Base-by-base conservation (phyloP, 2,888 invertebrate genomes). In the Hypercompe scribonia region DNA sequence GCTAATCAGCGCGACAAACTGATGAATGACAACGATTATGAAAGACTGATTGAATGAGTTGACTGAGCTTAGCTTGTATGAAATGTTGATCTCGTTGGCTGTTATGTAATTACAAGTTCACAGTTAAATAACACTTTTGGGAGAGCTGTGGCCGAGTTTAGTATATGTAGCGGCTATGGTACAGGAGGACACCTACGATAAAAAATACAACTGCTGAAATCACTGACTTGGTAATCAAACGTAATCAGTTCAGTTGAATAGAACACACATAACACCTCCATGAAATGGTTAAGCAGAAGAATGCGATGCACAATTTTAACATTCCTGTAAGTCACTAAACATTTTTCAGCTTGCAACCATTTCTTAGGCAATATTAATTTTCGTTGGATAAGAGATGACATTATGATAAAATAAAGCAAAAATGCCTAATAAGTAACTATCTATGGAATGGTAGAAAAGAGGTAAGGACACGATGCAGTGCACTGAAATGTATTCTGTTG, bases 1-100 rank as follows among this genome's bases (percentile, higher is more conserved):
- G 88, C 87, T 89, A 90, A 88, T 88, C 86, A 88, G 83, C 80
- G 81, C 84, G 79, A 79, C 86, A 85, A 87, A 86, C 87, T 85
- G 84, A 84, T 84, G 83, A 84, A 86, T 86, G 87, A 84, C 78
- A 80, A 85, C 80, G 76, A 82, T 74, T 77, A 86, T 84, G 83
- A 86, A 86, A 75, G 78, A 77, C 80, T 83, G 71, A 83, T 79
- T 83, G 79, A 85, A 82, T 79, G 72, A 75, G 61, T 72, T 70
- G 69, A 71, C 39, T 31, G 65, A 65, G 39, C 42, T 36, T 33
- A 50, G 31, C 70, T 61, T 73, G 39, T 21, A 71, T 68, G 69
- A 70, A 24, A 50, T 70, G 68, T 65, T 39, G 63, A n/a, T 77
- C 67, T 67, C 36, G 34, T 58, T 54, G 64, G n/a, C 46, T 65